Evolutionary conservation across 2,888 invertebrate genomes (phyloP).

Genomic region (Harpalus rubripes): DNA sequence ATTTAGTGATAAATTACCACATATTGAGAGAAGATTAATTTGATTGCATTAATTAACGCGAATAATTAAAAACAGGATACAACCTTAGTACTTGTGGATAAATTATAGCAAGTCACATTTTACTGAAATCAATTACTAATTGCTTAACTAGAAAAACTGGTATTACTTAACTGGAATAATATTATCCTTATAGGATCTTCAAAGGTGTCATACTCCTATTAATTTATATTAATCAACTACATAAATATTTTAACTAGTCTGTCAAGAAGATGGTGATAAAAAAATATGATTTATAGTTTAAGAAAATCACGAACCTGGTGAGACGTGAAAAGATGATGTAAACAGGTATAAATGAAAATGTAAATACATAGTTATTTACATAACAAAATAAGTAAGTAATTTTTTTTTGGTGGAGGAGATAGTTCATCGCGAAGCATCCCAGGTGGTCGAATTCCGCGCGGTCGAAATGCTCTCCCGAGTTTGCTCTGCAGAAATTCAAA

Average conservation of each 20-base stretch:
- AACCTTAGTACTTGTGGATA: not conserved
- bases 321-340: too few relatives aligned
- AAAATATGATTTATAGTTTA: too few relatives aligned
- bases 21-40: not conserved
- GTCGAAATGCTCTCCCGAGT: too few relatives aligned
- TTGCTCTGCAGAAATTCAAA: too few relatives aligned
- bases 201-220: not conserved
- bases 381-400: too few relatives aligned
- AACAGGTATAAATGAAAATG: not conserved
- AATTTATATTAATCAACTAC: not conserved
- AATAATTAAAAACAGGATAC: not conserved
- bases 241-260: too few relatives aligned
- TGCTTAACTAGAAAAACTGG: not conserved
- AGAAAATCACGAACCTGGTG: too few relatives aligned
- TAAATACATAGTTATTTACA: too few relatives aligned
- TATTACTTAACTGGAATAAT: conserved; percentile 2
- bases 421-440: too few relatives aligned
- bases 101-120: conserved; percentile 12
- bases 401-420: too few relatives aligned
- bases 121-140: conserved; percentile 7
- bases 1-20: not conserved
- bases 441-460: too few relatives aligned
- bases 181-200: not conserved
- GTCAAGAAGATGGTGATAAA: too few relatives aligned
- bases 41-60: not conserved